phyloP scores from a whole-genome alignment of 2,797 vertebrate species.

The Onychomys torridus region DNA sequence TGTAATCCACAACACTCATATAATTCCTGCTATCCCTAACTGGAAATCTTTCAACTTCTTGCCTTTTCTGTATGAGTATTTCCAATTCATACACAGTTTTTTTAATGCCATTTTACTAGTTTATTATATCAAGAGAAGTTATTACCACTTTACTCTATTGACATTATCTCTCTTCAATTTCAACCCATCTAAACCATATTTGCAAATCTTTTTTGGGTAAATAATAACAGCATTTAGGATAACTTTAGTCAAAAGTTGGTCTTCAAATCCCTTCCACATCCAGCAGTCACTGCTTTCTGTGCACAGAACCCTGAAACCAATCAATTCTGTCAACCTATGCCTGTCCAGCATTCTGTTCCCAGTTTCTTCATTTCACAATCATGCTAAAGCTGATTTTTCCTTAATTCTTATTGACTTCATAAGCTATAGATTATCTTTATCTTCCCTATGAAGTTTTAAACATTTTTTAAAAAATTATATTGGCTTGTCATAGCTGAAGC shows the following conservation, averaged over 20 bases:
- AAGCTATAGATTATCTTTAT: neutral
- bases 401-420: neutral
- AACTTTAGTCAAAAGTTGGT: neutral
- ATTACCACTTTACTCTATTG: conserved; percentile 22
- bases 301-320: neutral
- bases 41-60: conserved; percentile 6
- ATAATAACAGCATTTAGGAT: neutral
- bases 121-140: conserved; percentile 9
- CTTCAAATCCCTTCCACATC: neutral
- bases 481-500: neutral
- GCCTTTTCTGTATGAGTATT: neutral
- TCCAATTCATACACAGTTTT: neutral
- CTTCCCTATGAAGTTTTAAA: neutral
- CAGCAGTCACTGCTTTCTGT: neutral
- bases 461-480: neutral
- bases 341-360: neutral
- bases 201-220: neutral
- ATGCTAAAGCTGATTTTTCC: neutral
- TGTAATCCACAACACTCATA: neutral
- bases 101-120: neutral
- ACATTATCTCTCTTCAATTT: neutral
- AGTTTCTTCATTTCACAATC: neutral
- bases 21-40: neutral
- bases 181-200: neutral
- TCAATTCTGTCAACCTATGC: neutral